Conservation (phyloP, 1,140 invertebrate species). For the Pogonognathellus flavescens region DNA sequence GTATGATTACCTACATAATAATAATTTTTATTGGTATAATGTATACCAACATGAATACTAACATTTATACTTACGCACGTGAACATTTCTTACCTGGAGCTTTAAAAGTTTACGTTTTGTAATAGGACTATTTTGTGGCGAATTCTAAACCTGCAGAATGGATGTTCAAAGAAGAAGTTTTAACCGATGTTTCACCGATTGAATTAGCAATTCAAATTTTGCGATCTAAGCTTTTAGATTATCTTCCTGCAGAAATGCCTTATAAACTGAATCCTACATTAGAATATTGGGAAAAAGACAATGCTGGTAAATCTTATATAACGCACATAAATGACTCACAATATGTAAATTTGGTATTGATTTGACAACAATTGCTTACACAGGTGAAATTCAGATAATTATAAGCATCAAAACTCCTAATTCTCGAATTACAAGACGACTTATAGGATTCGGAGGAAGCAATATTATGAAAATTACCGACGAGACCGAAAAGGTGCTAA, state of each 20-base stretch:
- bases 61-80: too few relatives aligned
- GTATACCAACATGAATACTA: too few relatives aligned
- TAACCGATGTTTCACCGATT: slow-evolving; percentile 81
- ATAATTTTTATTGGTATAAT: too few relatives aligned
- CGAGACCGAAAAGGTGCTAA: slow-evolving; percentile 40
- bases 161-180: slow-evolving; percentile 76
- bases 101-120: background rate
- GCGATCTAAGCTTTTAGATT: slow-evolving; percentile 83
- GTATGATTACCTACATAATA: slow-evolving; percentile 72
- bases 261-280: slow-evolving; percentile 79
- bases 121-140: slow-evolving; percentile 79
- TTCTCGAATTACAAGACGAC: background rate
- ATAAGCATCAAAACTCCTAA: slow-evolving; percentile 48
- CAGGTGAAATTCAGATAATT: slow-evolving; percentile 50
- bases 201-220: slow-evolving; percentile 80
- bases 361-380: background rate
- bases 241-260: slow-evolving; percentile 85
- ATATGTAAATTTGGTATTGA: too few relatives aligned
- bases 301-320: slow-evolving; percentile 70
- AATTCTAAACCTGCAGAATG: slow-evolving; percentile 77
- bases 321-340: too few relatives aligned
- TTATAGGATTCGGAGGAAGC: slow-evolving; percentile 37
- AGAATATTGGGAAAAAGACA: slow-evolving; percentile 77
- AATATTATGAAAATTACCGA: slow-evolving; percentile 30
- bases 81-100: too few relatives aligned